Conservation (phyloP, 1,140 invertebrate genomes). For the Pararge aegeria region DNA sequence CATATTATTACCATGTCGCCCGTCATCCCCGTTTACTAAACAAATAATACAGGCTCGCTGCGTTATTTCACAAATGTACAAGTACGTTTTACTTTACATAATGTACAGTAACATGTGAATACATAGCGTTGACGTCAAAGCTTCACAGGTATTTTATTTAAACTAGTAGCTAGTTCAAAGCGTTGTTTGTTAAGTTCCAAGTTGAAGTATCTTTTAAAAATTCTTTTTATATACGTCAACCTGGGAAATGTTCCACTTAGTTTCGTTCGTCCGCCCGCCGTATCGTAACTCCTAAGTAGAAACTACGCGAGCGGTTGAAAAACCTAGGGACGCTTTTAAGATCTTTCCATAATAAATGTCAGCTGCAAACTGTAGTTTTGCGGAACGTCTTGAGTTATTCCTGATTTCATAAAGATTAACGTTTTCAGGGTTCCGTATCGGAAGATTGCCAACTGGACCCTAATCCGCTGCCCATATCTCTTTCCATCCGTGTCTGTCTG, state of each 20-base stretch:
- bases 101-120: too few species aligned
- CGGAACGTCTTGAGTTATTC: conserved; percentile 25
- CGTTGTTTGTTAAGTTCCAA: conserved; percentile 49
- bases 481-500: too few species aligned
- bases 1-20: conserved; percentile 42
- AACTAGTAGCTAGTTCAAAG: conserved; percentile 26
- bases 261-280: conserved; percentile 50
- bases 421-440: too few species aligned
- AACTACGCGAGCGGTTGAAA: conserved; percentile 64
- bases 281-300: conserved; percentile 62
- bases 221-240: conserved; percentile 72
- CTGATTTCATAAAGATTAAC: not conserved
- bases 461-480: too few species aligned
- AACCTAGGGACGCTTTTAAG: conserved; percentile 68
- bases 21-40: conserved; percentile 17
- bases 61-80: not conserved
- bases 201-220: conserved; percentile 67
- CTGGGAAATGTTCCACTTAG: conserved; percentile 74
- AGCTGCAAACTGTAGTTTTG: conserved; percentile 41
- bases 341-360: conserved; percentile 69
- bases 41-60: conserved; percentile 8
- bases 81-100: not conserved
- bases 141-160: not conserved
- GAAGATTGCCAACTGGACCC: too few species aligned
- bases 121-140: conserved; percentile 3